Conservation (phyloP, 2,113 vertebrate species). For the Pollimyrus isidori region DNA sequence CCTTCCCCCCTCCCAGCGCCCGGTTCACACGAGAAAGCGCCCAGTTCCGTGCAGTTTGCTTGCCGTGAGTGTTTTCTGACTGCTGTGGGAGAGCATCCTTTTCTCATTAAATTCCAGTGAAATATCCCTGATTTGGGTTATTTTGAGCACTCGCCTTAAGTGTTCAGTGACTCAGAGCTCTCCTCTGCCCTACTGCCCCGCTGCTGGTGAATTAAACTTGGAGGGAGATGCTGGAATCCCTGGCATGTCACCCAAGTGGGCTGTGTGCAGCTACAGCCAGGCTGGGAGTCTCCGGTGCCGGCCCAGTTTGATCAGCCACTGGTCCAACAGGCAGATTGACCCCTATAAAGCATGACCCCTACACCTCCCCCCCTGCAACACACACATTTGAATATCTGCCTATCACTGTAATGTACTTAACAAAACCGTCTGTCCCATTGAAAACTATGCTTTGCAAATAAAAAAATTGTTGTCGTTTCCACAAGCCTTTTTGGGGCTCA, state of each 20-base stretch:
- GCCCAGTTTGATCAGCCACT: not conserved
- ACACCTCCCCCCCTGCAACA: not conserved
- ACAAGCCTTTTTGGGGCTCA: not conserved
- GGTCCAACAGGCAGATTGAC: not conserved
- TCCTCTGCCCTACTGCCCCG: slow-evolving; percentile 56
- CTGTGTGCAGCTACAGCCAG: not conserved
- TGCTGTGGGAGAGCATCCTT: slow-evolving; percentile 84
- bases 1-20: slow-evolving; percentile 58
- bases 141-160: slow-evolving; percentile 85
- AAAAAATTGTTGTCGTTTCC: not conserved
- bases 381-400: not conserved
- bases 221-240: not conserved
- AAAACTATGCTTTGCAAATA: not conserved
- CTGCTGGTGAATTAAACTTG: slow-evolving; percentile 3
- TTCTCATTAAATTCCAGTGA: slow-evolving; percentile 96
- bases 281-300: not conserved
- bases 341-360: not conserved
- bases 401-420: not conserved
- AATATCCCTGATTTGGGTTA: slow-evolving; percentile 90
- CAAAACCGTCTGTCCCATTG: not conserved
- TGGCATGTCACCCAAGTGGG: not conserved
- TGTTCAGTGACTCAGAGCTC: slow-evolving; percentile 78
- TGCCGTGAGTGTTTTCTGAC: slow-evolving; percentile 67
- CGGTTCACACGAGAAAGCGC: slow-evolving; percentile 92
- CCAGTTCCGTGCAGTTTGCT: slow-evolving; percentile 73